A percentile compares a stretch with the other conserved stretches of the same genome.
These are phyloP conservation scores for Oligia fasciuncula DNA, from an alignment of 2,888 invertebrate genomes.

Conservation along the genomic window DNA sequence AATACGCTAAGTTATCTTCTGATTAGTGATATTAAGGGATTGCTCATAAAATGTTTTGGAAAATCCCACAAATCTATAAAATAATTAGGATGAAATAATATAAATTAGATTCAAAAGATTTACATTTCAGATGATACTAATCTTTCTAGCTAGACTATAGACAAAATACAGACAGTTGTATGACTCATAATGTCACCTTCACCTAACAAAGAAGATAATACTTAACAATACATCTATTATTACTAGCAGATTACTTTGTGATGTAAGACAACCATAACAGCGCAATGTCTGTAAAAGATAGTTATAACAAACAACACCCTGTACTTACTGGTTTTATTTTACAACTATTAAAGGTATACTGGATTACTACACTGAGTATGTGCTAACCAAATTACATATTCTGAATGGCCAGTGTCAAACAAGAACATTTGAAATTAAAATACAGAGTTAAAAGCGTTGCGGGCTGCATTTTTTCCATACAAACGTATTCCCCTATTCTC, in stretches of 20 bases:
- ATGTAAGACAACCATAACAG: neutral
- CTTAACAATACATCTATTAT: constrained; percentile 24
- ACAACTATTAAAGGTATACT: too few species aligned
- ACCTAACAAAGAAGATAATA: constrained; percentile 12
- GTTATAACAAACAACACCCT: too few species aligned
- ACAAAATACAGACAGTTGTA: neutral
- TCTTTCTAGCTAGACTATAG: neutral
- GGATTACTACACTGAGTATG: neutral
- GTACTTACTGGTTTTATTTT: too few species aligned
- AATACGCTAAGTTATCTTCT: neutral
- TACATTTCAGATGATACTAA: neutral
- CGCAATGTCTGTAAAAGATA: neutral
- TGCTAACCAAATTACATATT: neutral
- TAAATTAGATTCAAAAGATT: too few species aligned
- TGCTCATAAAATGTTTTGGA: too few species aligned
- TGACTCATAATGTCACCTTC: constrained; percentile 27
- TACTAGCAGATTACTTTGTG: constrained; percentile 16
- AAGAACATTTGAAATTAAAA: too few species aligned
- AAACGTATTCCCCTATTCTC: too few species aligned
- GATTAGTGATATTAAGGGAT: neutral
- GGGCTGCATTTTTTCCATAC: too few species aligned
- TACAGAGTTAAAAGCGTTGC: too few species aligned
- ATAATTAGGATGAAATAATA: too few species aligned
- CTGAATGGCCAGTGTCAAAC: too few species aligned
- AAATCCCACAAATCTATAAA: too few species aligned